These are phyloP conservation scores for Scaptomyza pallida DNA, from an alignment of 1,140 invertebrate genomes.

Conservation along the genomic window DNA sequence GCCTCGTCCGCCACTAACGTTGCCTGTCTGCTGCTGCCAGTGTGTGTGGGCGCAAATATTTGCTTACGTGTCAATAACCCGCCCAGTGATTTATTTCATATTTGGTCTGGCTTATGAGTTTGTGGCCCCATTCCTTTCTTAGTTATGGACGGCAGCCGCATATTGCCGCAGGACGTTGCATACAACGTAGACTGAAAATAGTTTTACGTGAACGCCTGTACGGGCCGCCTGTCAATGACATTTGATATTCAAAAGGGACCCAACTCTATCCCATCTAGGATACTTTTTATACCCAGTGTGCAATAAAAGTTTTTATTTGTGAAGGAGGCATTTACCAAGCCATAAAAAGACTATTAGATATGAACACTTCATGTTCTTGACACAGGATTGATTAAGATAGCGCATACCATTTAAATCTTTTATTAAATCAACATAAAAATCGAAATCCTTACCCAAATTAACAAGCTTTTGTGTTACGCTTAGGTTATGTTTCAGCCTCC, in stretches of 20 bases:
- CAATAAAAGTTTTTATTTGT: not conserved
- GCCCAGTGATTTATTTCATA: slow-evolving; percentile 81
- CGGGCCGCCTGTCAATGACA: slow-evolving; percentile 71
- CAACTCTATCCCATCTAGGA: not conserved
- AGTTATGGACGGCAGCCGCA: not conserved
- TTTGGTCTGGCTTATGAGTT: slow-evolving; percentile 60
- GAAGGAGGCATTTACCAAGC: not conserved
- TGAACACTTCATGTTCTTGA: too few species aligned
- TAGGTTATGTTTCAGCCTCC: not conserved
- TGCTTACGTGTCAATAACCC: slow-evolving; percentile 81
- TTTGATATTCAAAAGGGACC: slow-evolving; percentile 61
- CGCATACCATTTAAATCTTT: too few species aligned
- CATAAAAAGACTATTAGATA: too few species aligned
- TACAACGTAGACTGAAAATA: slow-evolving; percentile 43
- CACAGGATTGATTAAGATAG: too few species aligned
- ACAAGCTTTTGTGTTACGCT: too few species aligned
- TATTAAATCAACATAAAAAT: too few species aligned
- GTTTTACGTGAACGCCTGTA: slow-evolving; percentile 62
- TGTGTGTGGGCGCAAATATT: slow-evolving; percentile 66
- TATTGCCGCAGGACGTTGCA: not conserved
- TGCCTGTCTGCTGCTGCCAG: slow-evolving; percentile 11
- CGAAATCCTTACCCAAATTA: too few species aligned
- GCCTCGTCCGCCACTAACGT: not conserved
- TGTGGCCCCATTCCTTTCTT: not conserved
- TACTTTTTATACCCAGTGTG: not conserved